Base-by-base conservation (phyloP, 2,113 vertebrate genomes). In the Lagopus muta region DNA sequence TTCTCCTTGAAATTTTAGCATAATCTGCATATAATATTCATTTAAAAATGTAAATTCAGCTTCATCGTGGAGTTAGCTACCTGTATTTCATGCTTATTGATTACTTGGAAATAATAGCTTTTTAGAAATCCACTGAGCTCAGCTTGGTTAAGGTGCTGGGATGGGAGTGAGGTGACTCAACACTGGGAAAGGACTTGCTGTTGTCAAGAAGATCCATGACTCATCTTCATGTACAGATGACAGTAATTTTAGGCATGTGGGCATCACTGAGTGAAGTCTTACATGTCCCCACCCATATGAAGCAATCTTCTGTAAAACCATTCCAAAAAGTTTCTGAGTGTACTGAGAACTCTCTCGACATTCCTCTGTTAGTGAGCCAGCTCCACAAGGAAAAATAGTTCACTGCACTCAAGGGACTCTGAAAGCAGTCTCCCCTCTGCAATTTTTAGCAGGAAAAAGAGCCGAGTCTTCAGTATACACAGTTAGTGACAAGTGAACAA, bases 241-340 rank as follows among this genome's bases (percentile, higher is more conserved):
- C 55, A 84, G 45, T 86, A 58, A 88, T 91, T 79, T 94, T 40
- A 75, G 86, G 84, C 87, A 38, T 72, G 86, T 90, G 69, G 58
- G 65, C 81, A 90, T 83, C 48, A 50, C 1, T 27, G 28, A 82
- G 43, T 42, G 89, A 92, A 93, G 93, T 38, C 18, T 86, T 57
- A 2, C 10, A 58, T 48, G 58, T 50, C 82, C 79, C 82, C 93
- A 95, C 94, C 91, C 13, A 0, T 67, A 89, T 95, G 91, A 96
- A 67, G 74, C 69, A 95, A 96, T 77, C 34, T 84, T 72, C 50
- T 92, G 24, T 65, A 88, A 58, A 82, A 15, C 77, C 8, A 73
- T 52, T 58, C 1, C 70, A 60, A 86, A 27, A 57, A 19, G 14
- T 64, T 79, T 52, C 38, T 62, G 36, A 79, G 45, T 86, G 70